Percentiles rank a stretch among this genome's conserved stretches.
phyloP scores from a whole-genome alignment of 2,113 vertebrate genomes.

The Propithecus coquereli region DNA sequence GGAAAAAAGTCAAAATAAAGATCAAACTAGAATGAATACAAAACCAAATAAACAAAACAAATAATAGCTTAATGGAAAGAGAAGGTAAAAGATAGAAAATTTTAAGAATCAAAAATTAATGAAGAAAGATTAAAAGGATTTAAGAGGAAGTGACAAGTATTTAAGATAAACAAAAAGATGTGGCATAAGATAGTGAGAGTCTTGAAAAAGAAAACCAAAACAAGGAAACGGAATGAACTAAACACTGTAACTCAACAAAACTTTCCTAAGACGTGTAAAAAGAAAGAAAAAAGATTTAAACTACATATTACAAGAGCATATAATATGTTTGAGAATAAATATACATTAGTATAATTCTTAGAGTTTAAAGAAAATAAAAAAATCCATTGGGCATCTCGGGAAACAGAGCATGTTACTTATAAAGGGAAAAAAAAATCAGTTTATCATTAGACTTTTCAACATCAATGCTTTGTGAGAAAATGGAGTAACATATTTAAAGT shows the following conservation, averaged over 20 bases:
- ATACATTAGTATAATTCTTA: not conserved
- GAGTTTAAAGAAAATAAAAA: not conserved
- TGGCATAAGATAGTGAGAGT: not conserved
- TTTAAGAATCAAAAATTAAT: not conserved
- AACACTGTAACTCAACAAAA: not conserved
- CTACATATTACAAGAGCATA: not conserved
- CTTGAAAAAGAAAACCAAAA: not conserved
- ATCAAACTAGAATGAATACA: not conserved
- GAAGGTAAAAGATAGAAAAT: not conserved
- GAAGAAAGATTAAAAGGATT: not conserved
- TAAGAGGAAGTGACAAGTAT: not conserved
- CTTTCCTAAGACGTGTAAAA: not conserved
- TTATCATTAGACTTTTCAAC: not conserved
- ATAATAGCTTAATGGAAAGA: not conserved
- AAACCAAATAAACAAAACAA: not conserved
- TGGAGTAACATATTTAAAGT: not conserved
- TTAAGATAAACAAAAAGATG: not conserved
- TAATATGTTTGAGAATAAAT: not conserved
- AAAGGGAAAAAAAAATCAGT: not conserved
- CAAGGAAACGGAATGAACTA: not conserved
- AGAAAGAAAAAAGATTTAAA: not conserved
- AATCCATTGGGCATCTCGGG: not conserved
- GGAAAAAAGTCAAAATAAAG: not conserved
- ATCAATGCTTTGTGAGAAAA: not conserved
- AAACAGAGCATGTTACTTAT: not conserved